Base-by-base conservation (phyloP, 2,888 invertebrate genomes). In the Theretra japonica region DNA sequence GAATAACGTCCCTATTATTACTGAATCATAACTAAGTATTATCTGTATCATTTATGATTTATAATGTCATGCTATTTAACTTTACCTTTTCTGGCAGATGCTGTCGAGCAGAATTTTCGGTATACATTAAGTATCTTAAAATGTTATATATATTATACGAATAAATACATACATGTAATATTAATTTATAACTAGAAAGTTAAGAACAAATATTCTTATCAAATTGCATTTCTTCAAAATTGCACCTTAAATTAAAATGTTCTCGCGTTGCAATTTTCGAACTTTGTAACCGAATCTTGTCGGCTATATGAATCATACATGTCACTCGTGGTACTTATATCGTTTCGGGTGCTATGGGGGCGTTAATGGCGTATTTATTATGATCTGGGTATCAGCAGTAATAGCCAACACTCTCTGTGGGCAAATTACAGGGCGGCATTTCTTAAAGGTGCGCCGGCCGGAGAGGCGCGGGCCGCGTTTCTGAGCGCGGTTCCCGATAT, bases 281-380 rank as follows among this genome's bases (percentile, higher is more conserved):
- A 23, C 5, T 21, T 28, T 23, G 33, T 70, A 70, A 53, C 56
- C 30, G 21, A 41, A 53, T 11, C n/a, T 19, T 56, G 30, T 71
- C 62, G 62, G 56, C 21, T 11, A 53, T 71, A 56, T 41, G 33
- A 56, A 71, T 56, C 62, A 65, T 71, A 25, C 68, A 21, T 69
- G 56, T 30, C 62, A 65, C 33, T 71, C 33, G 19, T 33, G 62
- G 28, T 71, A 65, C 62, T 71, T 71, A 71, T 71, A 71, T 65
- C 56, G 65, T 71, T 93, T 93, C 91, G 93, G 91, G 92, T 91
- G 92, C 90, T 90, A 87, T 83, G 90, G 92, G 91, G 94, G 93
- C 93, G 94, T 93, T 94, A 93, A 94, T 94, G 92, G 94, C 88
- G 93, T 94, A 94, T 94, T 94, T 94, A 94, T 94, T 94, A 94